Evolutionary conservation across 1,140 invertebrate species (phyloP), one percentile per base, ranked within the genome.

Genomic region (Habropoda laboriosa): DNA sequence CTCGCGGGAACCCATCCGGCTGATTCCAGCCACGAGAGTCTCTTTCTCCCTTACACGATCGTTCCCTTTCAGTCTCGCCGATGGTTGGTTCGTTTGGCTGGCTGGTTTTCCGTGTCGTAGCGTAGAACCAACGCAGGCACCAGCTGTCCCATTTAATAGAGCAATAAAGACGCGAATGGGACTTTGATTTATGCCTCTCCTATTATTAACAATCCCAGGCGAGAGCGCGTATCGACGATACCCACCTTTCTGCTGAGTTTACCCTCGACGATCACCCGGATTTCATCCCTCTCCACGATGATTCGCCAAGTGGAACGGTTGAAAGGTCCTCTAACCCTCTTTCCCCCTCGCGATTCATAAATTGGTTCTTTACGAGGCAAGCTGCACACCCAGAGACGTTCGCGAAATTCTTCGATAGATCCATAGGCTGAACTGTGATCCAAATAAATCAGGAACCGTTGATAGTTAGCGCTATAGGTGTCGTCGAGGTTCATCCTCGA

Each of bases 61-160:
- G 5, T n/a, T 45, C 21, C 4, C 35, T 47, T 0, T 58, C n/a
- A 8, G 35, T 32, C 2, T 60, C 32, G n/a, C n/a, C n/a, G n/a
- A n/a, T n/a, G n/a, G n/a, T n/a, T n/a, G n/a, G n/a, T n/a, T n/a
- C n/a, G n/a, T 42, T 42, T 40, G 12, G 21, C 42, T 45, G 73
- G 45, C 40, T 71, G 45, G 40, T 71, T 60, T 42, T 57, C 27
- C 30, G 49, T 49, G 72, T 64, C 71, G 68, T 76, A 80, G 21
- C 70, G 66, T 68, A n/a, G 71, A 75, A 73, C 72, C 71, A 38
- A 76, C 53, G 81, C 82, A 85, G 86, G 88, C 84, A 89, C 89
- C 91, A 92, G 91, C 91, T 92, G 91, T 90, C 91, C 88, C 88
- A 87, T 93, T 93, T 93, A 92, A 92, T 92, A 89, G 90, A 92